Conservation (phyloP, 2,888 invertebrate species). For the Microplitis manilae region DNA sequence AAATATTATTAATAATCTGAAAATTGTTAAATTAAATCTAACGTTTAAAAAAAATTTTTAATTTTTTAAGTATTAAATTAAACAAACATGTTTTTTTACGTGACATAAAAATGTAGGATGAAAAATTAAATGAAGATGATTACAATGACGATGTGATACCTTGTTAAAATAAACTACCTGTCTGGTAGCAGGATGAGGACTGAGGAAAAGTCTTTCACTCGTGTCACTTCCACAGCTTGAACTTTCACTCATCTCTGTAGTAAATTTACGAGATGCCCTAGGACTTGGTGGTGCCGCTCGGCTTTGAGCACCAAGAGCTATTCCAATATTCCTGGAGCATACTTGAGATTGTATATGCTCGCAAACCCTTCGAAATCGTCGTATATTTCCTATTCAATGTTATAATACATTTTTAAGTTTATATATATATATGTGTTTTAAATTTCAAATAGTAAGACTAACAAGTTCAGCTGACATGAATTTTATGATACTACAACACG, state of each 20-base stretch:
- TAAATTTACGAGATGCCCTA: constrained; percentile 77
- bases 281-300: constrained; percentile 77
- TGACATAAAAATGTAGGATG: constrained; percentile 39
- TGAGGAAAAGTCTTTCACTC: constrained; percentile 75
- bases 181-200: constrained; percentile 73
- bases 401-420: neutral
- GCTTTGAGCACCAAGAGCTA: constrained; percentile 63
- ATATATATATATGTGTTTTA: neutral
- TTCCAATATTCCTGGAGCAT: constrained; percentile 71
- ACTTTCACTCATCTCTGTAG: constrained; percentile 80
- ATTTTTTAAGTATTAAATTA: neutral
- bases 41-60: neutral
- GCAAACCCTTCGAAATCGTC: constrained; percentile 94
- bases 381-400: constrained; percentile 84
- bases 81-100: neutral
- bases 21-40: neutral
- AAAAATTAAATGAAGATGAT: constrained; percentile 57
- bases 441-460: neutral
- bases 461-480: neutral
- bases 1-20: neutral
- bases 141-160: constrained; percentile 56
- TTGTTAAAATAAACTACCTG: constrained; percentile 72
- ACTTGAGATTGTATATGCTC: constrained; percentile 95
- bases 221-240: constrained; percentile 81
- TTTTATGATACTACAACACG: neutral